A percentile compares a stretch with the other conserved stretches of the same genome.
phyloP scores from a whole-genome alignment of 2,797 vertebrate genomes.

The Brachymystax lenok region DNA sequence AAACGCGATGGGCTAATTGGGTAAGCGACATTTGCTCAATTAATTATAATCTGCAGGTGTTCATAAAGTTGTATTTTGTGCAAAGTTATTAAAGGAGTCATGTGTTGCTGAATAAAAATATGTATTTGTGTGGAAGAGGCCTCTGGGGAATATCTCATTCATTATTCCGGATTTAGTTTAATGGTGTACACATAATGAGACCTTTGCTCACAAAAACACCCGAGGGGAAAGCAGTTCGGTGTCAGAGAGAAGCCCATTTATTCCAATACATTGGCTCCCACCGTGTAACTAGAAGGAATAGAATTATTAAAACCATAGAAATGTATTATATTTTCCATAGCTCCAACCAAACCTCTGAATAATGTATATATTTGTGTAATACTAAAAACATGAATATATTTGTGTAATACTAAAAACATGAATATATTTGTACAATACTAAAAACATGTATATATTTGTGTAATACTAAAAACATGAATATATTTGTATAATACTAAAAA shows the following conservation, averaged over 20 bases:
- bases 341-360: not conserved
- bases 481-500: not conserved
- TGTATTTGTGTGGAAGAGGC: slow-evolving; percentile 43
- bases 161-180: slow-evolving; percentile 65
- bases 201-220: slow-evolving; percentile 16
- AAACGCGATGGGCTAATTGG: slow-evolving; percentile 20
- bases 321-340: not conserved
- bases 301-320: not conserved
- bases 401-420: not conserved
- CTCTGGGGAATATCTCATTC: slow-evolving; percentile 56
- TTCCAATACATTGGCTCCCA: not conserved
- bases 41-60: slow-evolving; percentile 21
- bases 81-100: not conserved
- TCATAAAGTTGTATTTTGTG: slow-evolving; percentile 11
- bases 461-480: not conserved
- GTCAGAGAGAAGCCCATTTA: not conserved
- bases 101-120: slow-evolving; percentile 31
- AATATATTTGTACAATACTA: not conserved
- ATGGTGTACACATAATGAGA: slow-evolving; percentile 50
- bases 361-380: too few relatives aligned
- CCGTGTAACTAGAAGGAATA: not conserved
- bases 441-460: not conserved
- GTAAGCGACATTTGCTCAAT: slow-evolving; percentile 22
- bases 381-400: not conserved
- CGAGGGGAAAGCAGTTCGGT: too few relatives aligned